Evolutionary conservation across 2,888 invertebrate species (phyloP).

Genomic region (Lasioglossum vierecki): DNA sequence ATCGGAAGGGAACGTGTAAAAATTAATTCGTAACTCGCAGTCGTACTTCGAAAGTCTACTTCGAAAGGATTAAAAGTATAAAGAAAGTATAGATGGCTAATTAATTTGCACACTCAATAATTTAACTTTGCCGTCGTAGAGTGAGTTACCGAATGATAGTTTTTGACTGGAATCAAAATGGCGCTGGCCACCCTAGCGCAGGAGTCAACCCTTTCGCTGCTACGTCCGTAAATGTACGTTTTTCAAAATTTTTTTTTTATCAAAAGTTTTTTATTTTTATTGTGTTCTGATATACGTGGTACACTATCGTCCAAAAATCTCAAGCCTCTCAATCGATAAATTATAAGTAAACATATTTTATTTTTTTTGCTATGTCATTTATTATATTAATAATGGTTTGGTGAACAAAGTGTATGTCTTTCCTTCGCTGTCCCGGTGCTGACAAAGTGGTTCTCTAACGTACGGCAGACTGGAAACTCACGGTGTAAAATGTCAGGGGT

Average conservation of each 20-base stretch:
- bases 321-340: too few species aligned
- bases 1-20: neutral
- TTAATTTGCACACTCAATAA: too few species aligned
- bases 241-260: too few species aligned
- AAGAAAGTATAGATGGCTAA: too few species aligned
- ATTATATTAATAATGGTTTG: neutral
- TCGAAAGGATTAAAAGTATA: too few species aligned
- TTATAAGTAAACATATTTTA: too few species aligned
- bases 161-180: neutral
- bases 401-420: neutral
- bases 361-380: too few species aligned
- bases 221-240: too few species aligned
- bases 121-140: neutral
- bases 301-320: neutral
- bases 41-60: too few species aligned
- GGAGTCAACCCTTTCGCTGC: neutral
- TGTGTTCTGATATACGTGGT: neutral
- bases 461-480: neutral
- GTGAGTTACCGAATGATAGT: neutral
- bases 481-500: slow-evolving; percentile 27
- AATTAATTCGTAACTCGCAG: neutral
- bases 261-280: too few species aligned
- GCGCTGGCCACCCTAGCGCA: neutral
- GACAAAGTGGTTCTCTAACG: neutral
- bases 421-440: too few species aligned